These are phyloP conservation scores for Ferrisia virgata DNA, from an alignment of 2,888 invertebrate genomes.

Conservation along the genomic window DNA sequence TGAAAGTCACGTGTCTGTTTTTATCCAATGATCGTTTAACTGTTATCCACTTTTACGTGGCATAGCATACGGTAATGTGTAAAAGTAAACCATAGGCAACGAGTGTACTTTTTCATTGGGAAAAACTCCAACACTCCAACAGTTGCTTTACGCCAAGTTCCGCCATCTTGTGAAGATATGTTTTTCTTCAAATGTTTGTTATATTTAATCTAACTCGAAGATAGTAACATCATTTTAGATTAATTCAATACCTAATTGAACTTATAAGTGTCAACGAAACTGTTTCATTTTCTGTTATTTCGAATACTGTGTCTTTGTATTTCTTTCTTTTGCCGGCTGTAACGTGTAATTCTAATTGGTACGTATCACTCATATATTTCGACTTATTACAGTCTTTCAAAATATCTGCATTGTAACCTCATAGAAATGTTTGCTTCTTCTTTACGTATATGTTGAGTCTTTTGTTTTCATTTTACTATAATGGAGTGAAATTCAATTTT, in stretches of 20 bases:
- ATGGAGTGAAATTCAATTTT: neutral
- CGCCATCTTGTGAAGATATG: slow-evolving; percentile 45
- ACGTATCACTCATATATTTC: neutral
- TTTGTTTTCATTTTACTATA: neutral
- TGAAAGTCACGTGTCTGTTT: slow-evolving; percentile 39
- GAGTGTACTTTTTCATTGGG: neutral
- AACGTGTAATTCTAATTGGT: slow-evolving; percentile 24
- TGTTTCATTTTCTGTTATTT: neutral
- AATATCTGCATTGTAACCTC: neutral
- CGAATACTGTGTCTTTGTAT: slow-evolving; percentile 13
- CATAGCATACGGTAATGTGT: slow-evolving; percentile 11
- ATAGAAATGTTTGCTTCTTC: neutral
- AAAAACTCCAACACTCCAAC: slow-evolving; percentile 33
- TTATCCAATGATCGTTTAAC: slow-evolving; percentile 34
- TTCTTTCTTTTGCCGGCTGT: slow-evolving; percentile 24
- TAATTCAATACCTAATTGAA: neutral
- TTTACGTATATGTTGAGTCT: neutral
- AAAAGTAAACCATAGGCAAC: neutral
- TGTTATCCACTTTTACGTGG: slow-evolving; percentile 46
- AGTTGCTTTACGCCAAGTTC: slow-evolving; percentile 35
- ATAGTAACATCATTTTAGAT: neutral
- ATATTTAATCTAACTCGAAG: slow-evolving; percentile 14
- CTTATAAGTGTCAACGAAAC: neutral
- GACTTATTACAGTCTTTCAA: neutral
- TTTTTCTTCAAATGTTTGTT: slow-evolving; percentile 41